Percentiles rank a stretch among this genome's conserved stretches.
These are phyloP conservation scores for Zaprionus gabonicus DNA, from an alignment of 1,140 invertebrate species.

Conservation along the genomic window DNA sequence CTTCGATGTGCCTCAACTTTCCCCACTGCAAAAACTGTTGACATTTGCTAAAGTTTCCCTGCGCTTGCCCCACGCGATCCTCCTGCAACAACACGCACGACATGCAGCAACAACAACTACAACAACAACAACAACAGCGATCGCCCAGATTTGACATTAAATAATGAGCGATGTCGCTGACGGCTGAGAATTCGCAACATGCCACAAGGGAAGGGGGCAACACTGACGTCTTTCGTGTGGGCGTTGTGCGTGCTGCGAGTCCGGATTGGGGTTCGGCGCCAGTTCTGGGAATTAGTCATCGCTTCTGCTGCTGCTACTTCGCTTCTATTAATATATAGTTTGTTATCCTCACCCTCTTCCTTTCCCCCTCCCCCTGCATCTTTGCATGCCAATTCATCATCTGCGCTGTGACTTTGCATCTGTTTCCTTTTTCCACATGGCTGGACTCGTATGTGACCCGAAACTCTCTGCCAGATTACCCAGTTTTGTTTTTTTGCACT, in stretches of 20 bases:
- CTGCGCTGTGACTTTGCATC: slow-evolving; percentile 58
- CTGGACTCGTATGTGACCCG: slow-evolving; percentile 26
- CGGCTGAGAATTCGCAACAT: slow-evolving; percentile 78
- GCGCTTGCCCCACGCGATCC: not conserved
- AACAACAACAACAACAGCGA: slow-evolving; percentile 33
- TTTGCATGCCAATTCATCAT: slow-evolving; percentile 69
- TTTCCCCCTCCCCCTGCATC: no score
- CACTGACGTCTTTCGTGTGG: slow-evolving; percentile 13
- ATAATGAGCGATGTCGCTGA: slow-evolving; percentile 80
- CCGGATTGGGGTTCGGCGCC: slow-evolving; percentile 28
- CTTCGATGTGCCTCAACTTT: slow-evolving; percentile 75
- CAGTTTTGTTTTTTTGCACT: slow-evolving; percentile 27
- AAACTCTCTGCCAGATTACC: slow-evolving; percentile 43
- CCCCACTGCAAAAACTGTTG: slow-evolving; percentile 72
- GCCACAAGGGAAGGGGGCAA: slow-evolving; percentile 17
- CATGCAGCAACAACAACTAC: slow-evolving; percentile 16
- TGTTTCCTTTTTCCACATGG: slow-evolving; percentile 51
- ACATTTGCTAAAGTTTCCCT: slow-evolving; percentile 53
- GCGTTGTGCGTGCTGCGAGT: slow-evolving; percentile 39
- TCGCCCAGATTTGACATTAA: slow-evolving; percentile 80
- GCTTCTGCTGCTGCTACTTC: slow-evolving; percentile 18
- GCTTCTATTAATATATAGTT: slow-evolving; percentile 59
- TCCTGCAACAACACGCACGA: slow-evolving; percentile 43
- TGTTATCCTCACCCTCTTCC: slow-evolving; percentile 1
- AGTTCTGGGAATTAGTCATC: slow-evolving; percentile 61